Evolutionary conservation across 2,888 invertebrate species (phyloP), one percentile per base, ranked within the genome.

Genomic region (Apoda limacodes): DNA sequence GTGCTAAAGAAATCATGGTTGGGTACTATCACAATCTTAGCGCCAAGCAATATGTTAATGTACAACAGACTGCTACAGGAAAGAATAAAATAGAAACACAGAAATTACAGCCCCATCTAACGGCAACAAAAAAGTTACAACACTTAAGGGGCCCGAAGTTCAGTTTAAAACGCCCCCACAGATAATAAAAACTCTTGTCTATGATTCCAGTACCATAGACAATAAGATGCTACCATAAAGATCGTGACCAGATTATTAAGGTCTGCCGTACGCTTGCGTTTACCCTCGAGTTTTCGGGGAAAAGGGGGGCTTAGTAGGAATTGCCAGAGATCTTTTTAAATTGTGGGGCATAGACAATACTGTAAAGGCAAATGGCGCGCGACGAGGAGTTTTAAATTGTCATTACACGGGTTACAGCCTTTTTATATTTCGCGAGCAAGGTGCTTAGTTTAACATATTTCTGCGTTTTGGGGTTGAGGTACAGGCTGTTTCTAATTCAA

Each of bases 181-280:
- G 76, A 72, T 68, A 71, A 76, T 75, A 78, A 76, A 78, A 76
- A 74, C 63, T 61, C 64, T 65, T 66, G 68, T 69, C 71, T 72
- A 55, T 67, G 50, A 43, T 48, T 48, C 49, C 42, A 52, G 48
- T 48, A 60, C 67, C 59, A 60, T 69, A 74, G 74, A 76, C 75
- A 74, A 75, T 74, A 69, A 69, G 63, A 59, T 61, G 60, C 55
- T 52, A 57, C 59, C 60, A 64, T 71, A 66, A 64, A 62, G n/a
- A n/a, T n/a, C 39, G 28, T 34, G 25, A 46, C 71, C 59, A 53
- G 34, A 30, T 9, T 55, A 49, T 28, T 2, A 25, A 33, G 60
- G 58, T n/a, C 58, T 36, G 22, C 35, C 17, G 17, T 7, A n/a
- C n/a, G n/a, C n/a, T n/a, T n/a, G n/a, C n/a, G n/a, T n/a, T n/a